Evolutionary conservation across 1,140 invertebrate species (phyloP).

Genomic region (Cepaea nemoralis): DNA sequence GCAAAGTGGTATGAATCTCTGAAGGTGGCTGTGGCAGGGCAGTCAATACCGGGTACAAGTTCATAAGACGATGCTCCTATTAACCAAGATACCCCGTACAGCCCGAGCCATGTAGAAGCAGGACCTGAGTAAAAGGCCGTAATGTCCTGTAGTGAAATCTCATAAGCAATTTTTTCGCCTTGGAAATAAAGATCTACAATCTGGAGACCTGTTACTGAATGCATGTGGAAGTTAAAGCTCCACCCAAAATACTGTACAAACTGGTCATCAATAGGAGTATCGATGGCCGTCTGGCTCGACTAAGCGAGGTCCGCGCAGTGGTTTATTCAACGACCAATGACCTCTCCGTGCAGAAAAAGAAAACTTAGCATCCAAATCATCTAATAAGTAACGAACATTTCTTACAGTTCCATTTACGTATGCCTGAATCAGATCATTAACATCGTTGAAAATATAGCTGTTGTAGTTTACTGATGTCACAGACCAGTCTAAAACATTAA

Average conservation of each 20-base stretch:
- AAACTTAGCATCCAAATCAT: constrained; percentile 47
- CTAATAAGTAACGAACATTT: constrained; percentile 44
- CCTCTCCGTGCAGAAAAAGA: constrained; percentile 56
- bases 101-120: constrained; percentile 48
- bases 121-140: constrained; percentile 64
- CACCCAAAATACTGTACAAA: constrained; percentile 65
- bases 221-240: constrained; percentile 62
- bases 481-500: constrained; percentile 53
- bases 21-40: constrained; percentile 62
- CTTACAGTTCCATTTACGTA: constrained; percentile 49
- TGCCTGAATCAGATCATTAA: constrained; percentile 53
- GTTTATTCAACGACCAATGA: constrained; percentile 45
- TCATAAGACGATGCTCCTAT: constrained; percentile 60
- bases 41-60: constrained; percentile 63
- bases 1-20: constrained; percentile 56
- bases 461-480: constrained; percentile 61
- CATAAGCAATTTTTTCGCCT: constrained; percentile 62
- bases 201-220: constrained; percentile 58
- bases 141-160: constrained; percentile 66
- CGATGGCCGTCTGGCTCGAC: constrained; percentile 61
- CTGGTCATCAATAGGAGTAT: constrained; percentile 57
- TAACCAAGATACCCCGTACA: constrained; percentile 58
- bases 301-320: constrained; percentile 57
- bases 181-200: constrained; percentile 65
- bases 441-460: constrained; percentile 55